Conservation (phyloP, 2,113 vertebrate genomes). For the Lasiurus cinereus region DNA sequence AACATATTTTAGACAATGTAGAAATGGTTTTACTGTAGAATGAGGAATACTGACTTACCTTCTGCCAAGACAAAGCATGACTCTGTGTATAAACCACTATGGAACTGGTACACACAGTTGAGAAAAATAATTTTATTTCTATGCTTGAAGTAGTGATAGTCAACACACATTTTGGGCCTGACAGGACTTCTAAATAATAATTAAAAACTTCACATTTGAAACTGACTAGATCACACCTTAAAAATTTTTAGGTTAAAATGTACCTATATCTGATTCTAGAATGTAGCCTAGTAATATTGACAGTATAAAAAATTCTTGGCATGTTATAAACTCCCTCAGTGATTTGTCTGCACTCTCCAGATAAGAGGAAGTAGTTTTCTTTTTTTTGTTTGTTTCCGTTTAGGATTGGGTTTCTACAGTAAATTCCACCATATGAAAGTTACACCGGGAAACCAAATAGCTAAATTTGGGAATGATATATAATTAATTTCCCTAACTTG, state of each 20-base stretch:
- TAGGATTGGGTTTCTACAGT: constrained; percentile 26
- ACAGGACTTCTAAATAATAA: constrained; percentile 6
- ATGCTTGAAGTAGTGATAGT: not conserved
- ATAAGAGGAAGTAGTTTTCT: not conserved
- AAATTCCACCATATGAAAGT: not conserved
- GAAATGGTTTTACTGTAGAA: constrained; percentile 7
- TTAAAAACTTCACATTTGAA: constrained; percentile 52
- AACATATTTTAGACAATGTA: not conserved
- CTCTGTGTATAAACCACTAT: constrained; percentile 97
- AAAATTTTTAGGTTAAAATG: constrained; percentile 23
- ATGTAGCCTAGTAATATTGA: not conserved
- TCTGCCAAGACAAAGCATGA: constrained; percentile 97
- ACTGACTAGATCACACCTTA: not conserved
- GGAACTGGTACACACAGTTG: constrained; percentile 94
- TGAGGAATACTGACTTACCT: constrained; percentile 88
- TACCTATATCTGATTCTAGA: constrained; percentile 40
- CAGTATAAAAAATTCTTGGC: not conserved
- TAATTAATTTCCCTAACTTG: constrained; percentile 41
- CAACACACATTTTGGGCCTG: not conserved
- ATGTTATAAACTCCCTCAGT: constrained; percentile 35
- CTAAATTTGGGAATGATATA: not conserved
- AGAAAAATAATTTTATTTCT: constrained; percentile 80
- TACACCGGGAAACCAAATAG: not conserved
- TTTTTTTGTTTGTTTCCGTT: not conserved
- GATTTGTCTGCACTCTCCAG: constrained; percentile 24